phyloP scores from a whole-genome alignment of 1,140 invertebrate species.

The Ips nitidus region DNA sequence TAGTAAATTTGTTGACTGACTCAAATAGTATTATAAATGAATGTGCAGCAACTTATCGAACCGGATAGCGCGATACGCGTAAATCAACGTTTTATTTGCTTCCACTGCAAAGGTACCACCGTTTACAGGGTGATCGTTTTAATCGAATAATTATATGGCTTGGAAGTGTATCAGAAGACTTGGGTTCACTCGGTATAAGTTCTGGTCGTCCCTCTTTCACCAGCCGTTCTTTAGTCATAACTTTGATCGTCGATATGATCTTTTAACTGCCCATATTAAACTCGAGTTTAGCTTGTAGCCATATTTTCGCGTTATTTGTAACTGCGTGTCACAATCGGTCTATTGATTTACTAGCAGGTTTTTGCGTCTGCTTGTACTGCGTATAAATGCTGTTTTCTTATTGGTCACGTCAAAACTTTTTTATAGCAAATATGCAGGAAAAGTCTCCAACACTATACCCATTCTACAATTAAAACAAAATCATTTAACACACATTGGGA shows the following conservation, averaged over 20 bases:
- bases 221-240: conserved; percentile 37
- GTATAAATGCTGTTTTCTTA: conserved; percentile 6
- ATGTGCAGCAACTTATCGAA: background rate
- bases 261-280: conserved; percentile 40
- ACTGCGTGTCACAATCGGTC: conserved; percentile 24
- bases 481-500: too few species aligned
- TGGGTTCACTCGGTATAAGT: conserved; percentile 3
- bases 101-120: too few species aligned
- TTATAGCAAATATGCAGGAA: too few species aligned
- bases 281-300: conserved; percentile 31
- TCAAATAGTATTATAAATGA: conserved; percentile 38
- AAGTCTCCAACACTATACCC: too few species aligned
- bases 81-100: conserved; percentile 38
- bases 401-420: too few species aligned
- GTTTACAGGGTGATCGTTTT: too few species aligned
- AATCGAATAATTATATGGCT: too few species aligned
- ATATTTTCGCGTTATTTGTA: conserved; percentile 36
- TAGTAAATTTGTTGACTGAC: conserved; percentile 32
- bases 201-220: conserved; percentile 23
- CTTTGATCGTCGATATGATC: conserved; percentile 48
- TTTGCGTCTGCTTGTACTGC: conserved; percentile 8
- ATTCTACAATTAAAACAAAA: too few species aligned
- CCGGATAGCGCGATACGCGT: conserved; percentile 46
- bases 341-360: conserved; percentile 31
- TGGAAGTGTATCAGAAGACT: background rate